Evolutionary conservation across 2,113 vertebrate species (phyloP).

Genomic region (Pristiophorus japonicus): DNA sequence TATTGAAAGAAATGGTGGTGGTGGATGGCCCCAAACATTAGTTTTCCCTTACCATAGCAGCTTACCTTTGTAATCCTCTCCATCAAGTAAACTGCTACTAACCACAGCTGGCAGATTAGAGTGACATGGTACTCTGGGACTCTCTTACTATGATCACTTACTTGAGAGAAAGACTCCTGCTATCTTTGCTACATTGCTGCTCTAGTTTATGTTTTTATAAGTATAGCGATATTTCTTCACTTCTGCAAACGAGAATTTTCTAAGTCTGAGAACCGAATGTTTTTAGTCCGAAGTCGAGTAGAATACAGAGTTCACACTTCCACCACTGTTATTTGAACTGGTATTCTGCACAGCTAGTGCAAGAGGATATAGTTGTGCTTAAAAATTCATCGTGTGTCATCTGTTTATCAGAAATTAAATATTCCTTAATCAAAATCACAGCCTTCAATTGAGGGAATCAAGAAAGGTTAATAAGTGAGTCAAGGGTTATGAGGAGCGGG

Average conservation of each 20-base stretch:
- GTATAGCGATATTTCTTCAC: neutral
- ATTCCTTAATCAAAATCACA: slow-evolving; percentile 21
- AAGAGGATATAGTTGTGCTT: neutral
- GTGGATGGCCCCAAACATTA: neutral
- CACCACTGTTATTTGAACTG: neutral
- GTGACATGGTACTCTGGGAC: slow-evolving; percentile 1
- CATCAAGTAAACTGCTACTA: neutral
- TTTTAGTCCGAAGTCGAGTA: neutral
- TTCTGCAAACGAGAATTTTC: neutral
- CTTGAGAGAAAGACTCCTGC: neutral
- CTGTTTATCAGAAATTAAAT: slow-evolving; percentile 1
- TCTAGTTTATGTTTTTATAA: neutral
- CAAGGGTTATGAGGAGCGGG: too few relatives aligned
- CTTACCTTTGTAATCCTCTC: slow-evolving; percentile 7
- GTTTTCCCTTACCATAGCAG: neutral
- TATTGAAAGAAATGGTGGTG: neutral
- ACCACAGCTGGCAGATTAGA: slow-evolving; percentile 2
- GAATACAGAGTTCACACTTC: neutral
- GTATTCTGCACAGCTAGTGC: neutral
- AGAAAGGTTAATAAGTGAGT: too few relatives aligned
- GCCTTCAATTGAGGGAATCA: neutral
- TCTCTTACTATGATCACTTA: slow-evolving; percentile 25
- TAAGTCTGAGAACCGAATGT: neutral
- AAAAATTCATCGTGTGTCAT: neutral
- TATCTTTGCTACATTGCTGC: neutral